Evolutionary conservation across 1,140 invertebrate genomes (phyloP).

Genomic region (Diploscapter pachys): DNA sequence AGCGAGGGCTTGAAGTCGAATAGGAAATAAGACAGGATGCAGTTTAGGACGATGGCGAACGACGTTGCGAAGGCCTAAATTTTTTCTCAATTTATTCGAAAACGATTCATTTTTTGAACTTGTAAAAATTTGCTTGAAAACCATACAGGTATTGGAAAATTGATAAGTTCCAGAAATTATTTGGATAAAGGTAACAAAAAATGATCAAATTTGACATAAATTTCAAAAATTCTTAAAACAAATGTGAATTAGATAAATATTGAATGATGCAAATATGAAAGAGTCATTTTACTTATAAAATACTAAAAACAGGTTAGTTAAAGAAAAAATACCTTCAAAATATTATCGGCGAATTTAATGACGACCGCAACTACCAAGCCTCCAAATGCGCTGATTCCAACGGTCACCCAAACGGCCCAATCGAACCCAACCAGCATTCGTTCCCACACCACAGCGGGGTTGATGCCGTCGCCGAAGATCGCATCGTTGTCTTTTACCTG

Average conservation of each 20-base stretch:
- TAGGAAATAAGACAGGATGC: constrained; percentile 84
- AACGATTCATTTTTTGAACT: too few species aligned
- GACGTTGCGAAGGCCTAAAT: constrained; percentile 71
- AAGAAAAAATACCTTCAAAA: constrained; percentile 69
- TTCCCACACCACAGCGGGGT: constrained; percentile 3
- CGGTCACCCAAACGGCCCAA: constrained; percentile 76
- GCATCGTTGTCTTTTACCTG: constrained; percentile 43
- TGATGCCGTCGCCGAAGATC: constrained; percentile 31
- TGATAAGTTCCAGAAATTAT: too few species aligned
- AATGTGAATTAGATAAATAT: not conserved
- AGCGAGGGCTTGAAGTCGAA: constrained; percentile 83
- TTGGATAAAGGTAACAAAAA: too few species aligned
- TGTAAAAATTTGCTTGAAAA: too few species aligned
- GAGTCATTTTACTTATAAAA: too few species aligned
- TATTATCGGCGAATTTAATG: constrained; percentile 94
- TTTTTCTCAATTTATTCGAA: not conserved
- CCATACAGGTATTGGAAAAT: too few species aligned
- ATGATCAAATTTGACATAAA: too few species aligned
- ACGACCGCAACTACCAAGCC: constrained; percentile 88
- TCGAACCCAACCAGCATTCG: constrained; percentile 71
- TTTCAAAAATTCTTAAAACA: too few species aligned
- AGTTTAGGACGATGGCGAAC: constrained; percentile 89
- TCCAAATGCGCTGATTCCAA: constrained; percentile 78
- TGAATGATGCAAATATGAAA: too few species aligned
- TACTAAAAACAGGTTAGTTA: too few species aligned